Evolutionary conservation across 2,888 invertebrate species (phyloP), one percentile per base, ranked within the genome.

Genomic region (Epinotia bilunana): DNA sequence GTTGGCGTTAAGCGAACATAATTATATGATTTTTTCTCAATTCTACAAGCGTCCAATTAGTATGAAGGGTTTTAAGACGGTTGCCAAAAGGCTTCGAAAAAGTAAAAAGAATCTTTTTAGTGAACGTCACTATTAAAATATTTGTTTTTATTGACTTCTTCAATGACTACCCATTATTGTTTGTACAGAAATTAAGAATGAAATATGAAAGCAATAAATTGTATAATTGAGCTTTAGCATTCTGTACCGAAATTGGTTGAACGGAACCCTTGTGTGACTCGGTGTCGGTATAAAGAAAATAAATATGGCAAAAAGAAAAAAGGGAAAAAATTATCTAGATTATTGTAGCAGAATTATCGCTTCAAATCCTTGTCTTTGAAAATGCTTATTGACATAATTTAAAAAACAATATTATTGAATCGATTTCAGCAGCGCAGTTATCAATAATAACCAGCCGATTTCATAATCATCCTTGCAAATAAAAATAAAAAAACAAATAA

Each of bases 31-130:
- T 71, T 69, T 68, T 70, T 69, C 20, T 33, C 13, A 53, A 33
- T 63, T 39, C 64, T 33, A 62, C 62, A 73, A 33, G 49, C 39
- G 53, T 46, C 69, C 69, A 74, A 74, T 74, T 74, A 74, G 46
- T 57, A 28, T 57, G 18, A 62, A 69, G 55, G 61, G 73, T 53
- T 70, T 62, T 33, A 28, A 68, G 55, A 61, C 43, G 39, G 46
- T n/a, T 73, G 53, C 23, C 49, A 73, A 33, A 18, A 53, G 49
- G 61, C 49, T 61, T 62, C 18, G 33, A 60, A 23, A 58, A 57
- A 43, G 13, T 16, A 11, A 28, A 60, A 46, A 12, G 58, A 60
- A 60, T 12, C 20, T 43, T 43, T 69, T 46, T 18, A 6, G 5
- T 58, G 57, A 43, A 58, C 23, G 20, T 43, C 18, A 43, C 62